Evolutionary conservation across 1,140 invertebrate species (phyloP).

Genomic region (Diploscapter pachys): DNA sequence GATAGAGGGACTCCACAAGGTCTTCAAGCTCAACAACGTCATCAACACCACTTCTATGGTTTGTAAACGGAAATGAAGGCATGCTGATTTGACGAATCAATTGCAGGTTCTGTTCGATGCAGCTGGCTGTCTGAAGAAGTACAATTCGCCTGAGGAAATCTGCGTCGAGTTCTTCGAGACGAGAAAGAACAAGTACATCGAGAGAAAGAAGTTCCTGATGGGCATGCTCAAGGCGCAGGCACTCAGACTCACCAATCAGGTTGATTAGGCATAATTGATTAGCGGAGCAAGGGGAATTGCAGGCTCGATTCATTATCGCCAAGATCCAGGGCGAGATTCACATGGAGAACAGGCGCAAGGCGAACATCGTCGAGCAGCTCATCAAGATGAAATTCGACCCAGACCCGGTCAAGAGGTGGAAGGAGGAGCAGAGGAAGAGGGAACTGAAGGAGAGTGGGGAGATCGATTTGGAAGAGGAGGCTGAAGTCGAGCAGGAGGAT

Average conservation of each 20-base stretch:
- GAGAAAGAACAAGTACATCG: conserved; percentile 77
- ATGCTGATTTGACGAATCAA: no score
- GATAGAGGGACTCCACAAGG: conserved; percentile 82
- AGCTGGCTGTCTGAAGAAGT: conserved; percentile 78
- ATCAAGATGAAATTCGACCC: conserved; percentile 80
- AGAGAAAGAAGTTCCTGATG: conserved; percentile 83
- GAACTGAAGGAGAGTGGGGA: conserved; percentile 38
- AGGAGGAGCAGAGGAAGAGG: conserved; percentile 65
- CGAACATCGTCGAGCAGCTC: conserved; percentile 80
- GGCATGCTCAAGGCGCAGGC: conserved; percentile 86
- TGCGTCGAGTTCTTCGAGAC: conserved; percentile 79
- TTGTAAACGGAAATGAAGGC: no score
- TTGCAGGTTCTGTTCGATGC: conserved; percentile 74
- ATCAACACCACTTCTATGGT: conserved; percentile 81
- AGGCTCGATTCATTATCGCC: conserved; percentile 81
- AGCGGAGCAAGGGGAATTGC: not conserved
- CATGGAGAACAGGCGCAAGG: conserved; percentile 93
- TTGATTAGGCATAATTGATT: not conserved
- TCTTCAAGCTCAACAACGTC: conserved; percentile 75
- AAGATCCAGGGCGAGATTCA: conserved; percentile 87
- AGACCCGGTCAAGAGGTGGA: conserved; percentile 92
- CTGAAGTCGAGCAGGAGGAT: conserved; percentile 49
- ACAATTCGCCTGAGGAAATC: conserved; percentile 76
- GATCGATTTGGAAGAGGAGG: conserved; percentile 42
- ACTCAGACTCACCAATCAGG: conserved; percentile 68